Evolutionary conservation across 2,797 vertebrate genomes (phyloP).

Genomic region (Notolabrus celidotus): DNA sequence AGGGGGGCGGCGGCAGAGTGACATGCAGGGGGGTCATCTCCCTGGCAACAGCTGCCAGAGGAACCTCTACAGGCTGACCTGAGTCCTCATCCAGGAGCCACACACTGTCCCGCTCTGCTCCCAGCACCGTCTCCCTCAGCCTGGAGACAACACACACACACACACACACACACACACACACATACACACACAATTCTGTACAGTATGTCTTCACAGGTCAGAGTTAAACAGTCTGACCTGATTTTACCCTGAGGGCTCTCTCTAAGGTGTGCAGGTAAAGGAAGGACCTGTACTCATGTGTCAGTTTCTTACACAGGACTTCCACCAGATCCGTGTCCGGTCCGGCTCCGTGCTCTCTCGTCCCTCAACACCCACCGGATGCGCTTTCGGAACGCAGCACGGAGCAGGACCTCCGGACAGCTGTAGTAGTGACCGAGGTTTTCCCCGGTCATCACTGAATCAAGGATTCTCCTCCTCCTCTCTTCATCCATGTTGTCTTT

Average conservation of each 20-base stretch:
- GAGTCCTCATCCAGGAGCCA: conserved; percentile 62
- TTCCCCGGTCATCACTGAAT: no score
- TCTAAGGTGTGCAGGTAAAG: neutral
- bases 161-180: neutral
- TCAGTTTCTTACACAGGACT: neutral
- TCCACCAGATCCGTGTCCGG: no score
- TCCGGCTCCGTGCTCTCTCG: no score
- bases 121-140: conserved; percentile 57
- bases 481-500: no score
- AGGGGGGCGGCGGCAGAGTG: conserved; percentile 57
- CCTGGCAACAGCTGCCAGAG: conserved; percentile 9
- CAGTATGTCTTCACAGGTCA: no score
- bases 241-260: neutral
- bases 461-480: no score
- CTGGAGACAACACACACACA: conserved; percentile 59
- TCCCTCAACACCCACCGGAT: no score
- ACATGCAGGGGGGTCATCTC: conserved; percentile 81
- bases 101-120: conserved; percentile 50
- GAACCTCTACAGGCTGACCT: conserved; percentile 40
- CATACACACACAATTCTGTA: no score
- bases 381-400: no score
- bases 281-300: neutral
- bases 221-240: no score
- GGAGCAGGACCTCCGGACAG: no score
- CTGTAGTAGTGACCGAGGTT: no score